Base-by-base conservation (phyloP, 2,888 invertebrate species). In the Petrolisthes manimaculis region DNA sequence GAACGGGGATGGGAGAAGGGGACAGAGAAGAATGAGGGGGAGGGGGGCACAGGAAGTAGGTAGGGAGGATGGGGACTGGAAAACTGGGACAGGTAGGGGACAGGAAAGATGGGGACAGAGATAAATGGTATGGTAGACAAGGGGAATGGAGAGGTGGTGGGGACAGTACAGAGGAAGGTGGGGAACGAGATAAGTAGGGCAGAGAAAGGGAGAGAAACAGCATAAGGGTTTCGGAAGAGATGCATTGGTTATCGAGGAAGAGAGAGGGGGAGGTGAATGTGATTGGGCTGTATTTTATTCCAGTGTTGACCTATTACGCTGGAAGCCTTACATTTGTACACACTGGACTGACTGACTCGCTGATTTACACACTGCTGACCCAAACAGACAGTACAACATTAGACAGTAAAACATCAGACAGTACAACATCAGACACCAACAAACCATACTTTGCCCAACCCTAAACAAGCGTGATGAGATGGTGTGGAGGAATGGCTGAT, bases 231-330 rank as follows among this genome's bases (percentile, higher is more conserved):
- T 6, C 53, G 78, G 24, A 53, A 53, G 18, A 18, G 53, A 53
- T 51, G 14, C 8, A 74, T 5, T 8, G n/a, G 14, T 5, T 5
- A 74, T 14, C 12, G n/a, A 21, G 14, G 74, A 5, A 5, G 18
- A 53, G 82, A 56, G 81, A 54, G 37, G 61, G n/a, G 81, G 12
- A 24, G 24, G 37, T 24, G 21, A 77, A 77, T 77, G 77, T 77
- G 77, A 79, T 79, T 79, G 79, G 84, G 61, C 18, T 37, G 77
- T 75, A 84, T 84, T 78, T 84, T 67, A 84, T 84, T 84, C 67
- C 5, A 61, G 78, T 78, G 77, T 84, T 84, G 84, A 51, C 84
- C 84, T 61, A 84, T 84, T 84, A 84, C 84, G 69, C 53, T 53
- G 51, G 84, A 84, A 84, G 78, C 84, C 84, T 84, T 84, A 84